Evolutionary conservation across 2,797 vertebrate genomes (phyloP), one percentile per base, ranked within the genome.

Genomic region (Enteromius paludinosus): DNA sequence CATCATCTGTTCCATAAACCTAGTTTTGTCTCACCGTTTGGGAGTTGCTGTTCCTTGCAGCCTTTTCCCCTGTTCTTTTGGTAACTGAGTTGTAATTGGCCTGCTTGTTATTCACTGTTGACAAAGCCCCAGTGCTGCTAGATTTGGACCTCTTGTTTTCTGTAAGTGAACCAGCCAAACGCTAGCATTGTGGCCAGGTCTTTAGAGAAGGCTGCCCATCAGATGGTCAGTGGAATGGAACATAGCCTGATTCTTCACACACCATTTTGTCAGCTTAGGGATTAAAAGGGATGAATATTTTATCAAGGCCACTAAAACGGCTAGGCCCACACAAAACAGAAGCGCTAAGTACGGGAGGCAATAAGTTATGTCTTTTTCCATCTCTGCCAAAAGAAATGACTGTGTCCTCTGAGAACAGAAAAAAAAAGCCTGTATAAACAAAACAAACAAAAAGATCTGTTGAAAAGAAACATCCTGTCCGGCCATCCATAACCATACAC

Each of bases 71-170:
- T 69, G 77, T 35, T 35, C 66, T 76, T 83, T 79, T 83, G 38
- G 75, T 84, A 74, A 84, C 74, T 75, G 61, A 83, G 84, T 79
- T 85, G 81, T 85, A 86, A 87, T 88, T 87, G 87, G 77, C 65
- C 81, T 83, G 74, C 74, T 85, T 79, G 79, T 82, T 86, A 86
- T 89, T 87, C 78, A 86, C 68, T 85, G 83, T 75, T 84, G 83
- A 83, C 85, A 75, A 78, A 76, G 66, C 83, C 71, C 71, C 79
- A 62, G 72, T 78, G 72, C 74, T 74, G 62, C 81, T 84, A 64
- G 84, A 85, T 89, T 82, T 72, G 80, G 68, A 74, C 73, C 71
- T 78, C 85, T 87, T 79, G 86, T 85, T 89, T 84, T 75, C 83
- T 85, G 45, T 35, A 52, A 83, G 80, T 74, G 47, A 76, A 78